Conservation (phyloP, 2,797 vertebrate species). For the Urophycis tenuis region DNA sequence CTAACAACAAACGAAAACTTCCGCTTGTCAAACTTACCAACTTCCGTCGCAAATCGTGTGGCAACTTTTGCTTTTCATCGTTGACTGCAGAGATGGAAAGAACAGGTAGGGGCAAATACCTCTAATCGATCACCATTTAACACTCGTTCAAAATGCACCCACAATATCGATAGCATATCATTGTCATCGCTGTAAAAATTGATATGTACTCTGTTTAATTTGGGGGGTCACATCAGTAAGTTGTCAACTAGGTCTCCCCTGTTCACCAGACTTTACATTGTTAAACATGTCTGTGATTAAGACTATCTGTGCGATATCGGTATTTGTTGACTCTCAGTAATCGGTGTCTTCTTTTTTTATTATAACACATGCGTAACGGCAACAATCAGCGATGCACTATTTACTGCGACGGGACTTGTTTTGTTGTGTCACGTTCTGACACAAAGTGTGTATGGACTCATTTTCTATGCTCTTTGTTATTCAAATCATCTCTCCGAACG, state of each 20-base stretch:
- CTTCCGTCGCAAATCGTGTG: slow-evolving; percentile 51
- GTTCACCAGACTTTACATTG: too few species aligned
- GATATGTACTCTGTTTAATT: too few species aligned
- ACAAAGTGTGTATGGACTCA: not conserved
- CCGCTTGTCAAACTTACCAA: slow-evolving; percentile 36
- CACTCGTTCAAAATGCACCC: not conserved
- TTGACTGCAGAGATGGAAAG: slow-evolving; percentile 61
- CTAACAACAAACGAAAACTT: slow-evolving; percentile 25
- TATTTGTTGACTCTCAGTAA: too few species aligned
- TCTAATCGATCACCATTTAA: not conserved
- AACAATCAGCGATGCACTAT: not conserved
- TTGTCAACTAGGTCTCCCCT: too few species aligned
- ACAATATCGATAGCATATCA: not conserved
- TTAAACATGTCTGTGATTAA: too few species aligned
- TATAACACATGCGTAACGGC: too few species aligned
- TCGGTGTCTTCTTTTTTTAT: too few species aligned
- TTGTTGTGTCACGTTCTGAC: not conserved
- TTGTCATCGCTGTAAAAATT: too few species aligned
- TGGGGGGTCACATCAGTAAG: too few species aligned
- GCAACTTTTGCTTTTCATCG: slow-evolving; percentile 46
- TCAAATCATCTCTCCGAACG: not conserved
- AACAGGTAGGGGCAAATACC: slow-evolving; percentile 50
- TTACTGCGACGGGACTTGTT: not conserved
- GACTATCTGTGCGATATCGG: too few species aligned
- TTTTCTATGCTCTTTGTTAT: not conserved